Base-by-base conservation (phyloP, 1,140 invertebrate genomes). In the Drosophila watanabei region DNA sequence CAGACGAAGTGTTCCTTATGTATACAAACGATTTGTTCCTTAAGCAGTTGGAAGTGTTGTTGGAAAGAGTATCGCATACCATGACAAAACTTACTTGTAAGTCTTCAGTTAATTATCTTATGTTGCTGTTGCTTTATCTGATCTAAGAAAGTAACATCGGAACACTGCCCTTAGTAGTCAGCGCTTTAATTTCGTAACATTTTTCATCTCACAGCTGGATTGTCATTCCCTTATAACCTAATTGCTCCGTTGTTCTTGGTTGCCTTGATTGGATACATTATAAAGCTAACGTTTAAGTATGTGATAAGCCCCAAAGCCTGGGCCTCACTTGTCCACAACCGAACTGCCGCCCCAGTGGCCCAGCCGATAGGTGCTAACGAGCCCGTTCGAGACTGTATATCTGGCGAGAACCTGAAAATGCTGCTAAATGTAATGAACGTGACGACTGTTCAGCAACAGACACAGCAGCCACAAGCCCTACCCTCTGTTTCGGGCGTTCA, bases 341-440 rank as follows among this genome's bases (percentile, higher is more conserved):
- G 32, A 57, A 6, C 35, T 5, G 24, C 45, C 14, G 18, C 37
- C 4, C 46, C 35, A 11, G n/a, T 14, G 2, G 32, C 8, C 11
- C 51, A 46, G 7, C 35, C 64, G 8, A 49, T 46, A 2, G 9
- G 57, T 20, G 33, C 35, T 10, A 43, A 46, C 16, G 76, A 64
- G 16, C 16, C 57, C 6, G 30, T 4, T 9, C 41, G 28, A 11
- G 91, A 92, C 69, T 65, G 79, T 16, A 43, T 92, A 52, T 92
- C 91, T 6, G 91, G 91, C 33, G 91, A 92, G n/a, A 92, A 92
- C 32, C 56, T 92, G n/a, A 92, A 80, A 62, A 69, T 91, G 39
- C 28, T 92, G 32, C 45, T 92, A 16, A 89, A 92, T 63, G 87
- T 75, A 5, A 76, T 92, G 7, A 69, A 51, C 18, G 58, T 24